Evolutionary conservation across 2,113 vertebrate species (phyloP).

Genomic region (Pseudorhombus dupliciocellatus): DNA sequence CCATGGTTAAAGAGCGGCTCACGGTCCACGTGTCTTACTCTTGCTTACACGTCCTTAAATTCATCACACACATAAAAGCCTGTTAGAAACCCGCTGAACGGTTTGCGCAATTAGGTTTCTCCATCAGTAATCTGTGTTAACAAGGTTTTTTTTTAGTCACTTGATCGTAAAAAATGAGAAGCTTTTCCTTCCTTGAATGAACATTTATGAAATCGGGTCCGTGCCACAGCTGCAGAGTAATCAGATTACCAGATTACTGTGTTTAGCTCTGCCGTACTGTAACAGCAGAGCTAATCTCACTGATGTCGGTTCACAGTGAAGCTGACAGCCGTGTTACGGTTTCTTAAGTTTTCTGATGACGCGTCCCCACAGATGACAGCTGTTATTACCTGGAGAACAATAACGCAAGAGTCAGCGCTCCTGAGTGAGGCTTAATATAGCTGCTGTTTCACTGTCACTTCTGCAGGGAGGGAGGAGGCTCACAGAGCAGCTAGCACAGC

Average conservation of each 20-base stretch:
- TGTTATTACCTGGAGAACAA: slow-evolving; percentile 53
- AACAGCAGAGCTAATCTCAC: no score
- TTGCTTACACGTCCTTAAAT: no score
- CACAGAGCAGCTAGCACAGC: no score
- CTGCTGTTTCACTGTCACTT: slow-evolving; percentile 14
- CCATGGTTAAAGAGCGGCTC: no score
- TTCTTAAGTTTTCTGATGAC: slow-evolving; percentile 3
- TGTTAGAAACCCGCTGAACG: no score
- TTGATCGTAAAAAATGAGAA: slow-evolving; percentile 24
- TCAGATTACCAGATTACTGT: slow-evolving; percentile 17
- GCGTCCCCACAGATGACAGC: slow-evolving; percentile 58
- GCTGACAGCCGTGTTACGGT: slow-evolving; percentile 36
- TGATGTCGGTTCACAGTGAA: slow-evolving; percentile 25
- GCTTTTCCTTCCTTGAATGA: background rate
- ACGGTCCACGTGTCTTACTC: no score
- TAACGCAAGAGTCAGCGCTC: slow-evolving; percentile 59
- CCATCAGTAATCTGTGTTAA: background rate
- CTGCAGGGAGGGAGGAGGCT: background rate
- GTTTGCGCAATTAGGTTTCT: background rate
- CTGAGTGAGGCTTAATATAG: slow-evolving; percentile 64
- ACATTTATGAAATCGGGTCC: slow-evolving; percentile 1
- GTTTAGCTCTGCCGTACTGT: background rate
- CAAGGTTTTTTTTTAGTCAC: slow-evolving; percentile 21
- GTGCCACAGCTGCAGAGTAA: background rate
- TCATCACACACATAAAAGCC: no score